These are phyloP conservation scores for Camponotus fellah DNA, from an alignment of 2,888 invertebrate genomes.

Conservation along the genomic window DNA sequence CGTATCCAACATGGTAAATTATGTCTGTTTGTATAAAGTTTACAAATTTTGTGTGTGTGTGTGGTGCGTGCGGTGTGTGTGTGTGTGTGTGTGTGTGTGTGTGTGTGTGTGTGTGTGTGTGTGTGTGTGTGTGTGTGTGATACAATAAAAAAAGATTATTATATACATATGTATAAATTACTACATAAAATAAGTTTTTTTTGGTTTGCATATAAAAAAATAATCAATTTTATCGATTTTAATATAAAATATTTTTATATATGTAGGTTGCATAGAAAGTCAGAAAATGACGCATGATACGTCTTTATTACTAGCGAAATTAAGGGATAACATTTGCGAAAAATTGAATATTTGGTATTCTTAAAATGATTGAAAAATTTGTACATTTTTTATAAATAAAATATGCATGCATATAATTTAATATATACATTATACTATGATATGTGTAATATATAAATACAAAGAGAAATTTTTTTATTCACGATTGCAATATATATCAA, in stretches of 20 bases:
- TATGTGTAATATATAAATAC: not conserved
- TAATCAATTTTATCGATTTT: not conserved
- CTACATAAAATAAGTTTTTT: no score
- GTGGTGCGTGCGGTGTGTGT: no score
- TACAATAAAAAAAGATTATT: no score
- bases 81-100: no score
- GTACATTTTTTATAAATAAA: not conserved
- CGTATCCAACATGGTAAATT: constrained; percentile 89
- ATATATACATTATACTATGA: not conserved
- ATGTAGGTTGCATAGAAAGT: constrained; percentile 90
- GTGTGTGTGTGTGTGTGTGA: no score
- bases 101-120: no score
- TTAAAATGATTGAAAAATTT: constrained; percentile 84
- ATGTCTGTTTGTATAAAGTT: not conserved
- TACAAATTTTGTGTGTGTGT: not conserved
- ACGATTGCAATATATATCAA: no score
- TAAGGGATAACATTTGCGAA: constrained; percentile 91
- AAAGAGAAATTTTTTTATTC: not conserved
- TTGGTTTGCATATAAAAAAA: no score
- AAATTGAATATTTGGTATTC: constrained; percentile 90
- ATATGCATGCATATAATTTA: not conserved
- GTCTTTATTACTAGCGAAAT: constrained; percentile 90
- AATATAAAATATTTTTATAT: constrained; percentile 38
- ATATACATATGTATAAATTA: not conserved
- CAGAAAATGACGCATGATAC: constrained; percentile 90